phyloP scores from a whole-genome alignment of 1,140 invertebrate species.

The Octopus bimaculoides region DNA sequence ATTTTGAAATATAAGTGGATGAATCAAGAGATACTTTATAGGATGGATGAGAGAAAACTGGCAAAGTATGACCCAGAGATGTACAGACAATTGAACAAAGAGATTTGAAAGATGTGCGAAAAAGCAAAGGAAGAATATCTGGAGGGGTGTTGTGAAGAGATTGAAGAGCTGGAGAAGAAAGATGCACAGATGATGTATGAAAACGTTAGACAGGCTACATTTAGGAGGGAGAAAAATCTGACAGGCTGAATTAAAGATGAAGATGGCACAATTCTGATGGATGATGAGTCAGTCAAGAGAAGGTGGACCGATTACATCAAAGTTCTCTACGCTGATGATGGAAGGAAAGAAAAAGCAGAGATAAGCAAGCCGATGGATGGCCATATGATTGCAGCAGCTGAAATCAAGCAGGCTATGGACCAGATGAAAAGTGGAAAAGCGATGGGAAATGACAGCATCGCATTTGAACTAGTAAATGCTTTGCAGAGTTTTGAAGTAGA shows the following conservation, averaged over 20 bases:
- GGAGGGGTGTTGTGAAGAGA: neutral
- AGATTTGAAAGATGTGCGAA: neutral
- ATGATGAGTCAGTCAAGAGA: neutral
- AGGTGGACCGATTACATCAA: neutral
- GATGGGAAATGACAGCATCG: neutral
- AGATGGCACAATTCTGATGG: neutral
- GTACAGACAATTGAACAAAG: neutral
- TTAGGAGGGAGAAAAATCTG: neutral
- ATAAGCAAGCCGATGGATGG: neutral
- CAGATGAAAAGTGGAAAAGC: neutral
- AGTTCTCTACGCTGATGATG: neutral
- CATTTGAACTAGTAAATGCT: neutral
- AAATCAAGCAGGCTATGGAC: neutral
- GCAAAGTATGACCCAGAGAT: neutral
- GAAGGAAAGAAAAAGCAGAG: neutral
- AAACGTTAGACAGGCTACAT: neutral
- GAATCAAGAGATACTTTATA: too few relatives aligned
- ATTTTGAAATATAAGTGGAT: too few relatives aligned
- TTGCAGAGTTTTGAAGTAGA: neutral
- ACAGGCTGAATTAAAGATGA: neutral
- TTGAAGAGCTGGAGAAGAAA: conserved; percentile 1
- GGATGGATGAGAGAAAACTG: neutral
- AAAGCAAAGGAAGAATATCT: neutral
- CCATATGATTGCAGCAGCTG: neutral
- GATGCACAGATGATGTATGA: neutral